These are phyloP conservation scores for Nematostella vectensis DNA, from an alignment of 92 coral and sea anemone genomes.

Conservation along the genomic window DNA sequence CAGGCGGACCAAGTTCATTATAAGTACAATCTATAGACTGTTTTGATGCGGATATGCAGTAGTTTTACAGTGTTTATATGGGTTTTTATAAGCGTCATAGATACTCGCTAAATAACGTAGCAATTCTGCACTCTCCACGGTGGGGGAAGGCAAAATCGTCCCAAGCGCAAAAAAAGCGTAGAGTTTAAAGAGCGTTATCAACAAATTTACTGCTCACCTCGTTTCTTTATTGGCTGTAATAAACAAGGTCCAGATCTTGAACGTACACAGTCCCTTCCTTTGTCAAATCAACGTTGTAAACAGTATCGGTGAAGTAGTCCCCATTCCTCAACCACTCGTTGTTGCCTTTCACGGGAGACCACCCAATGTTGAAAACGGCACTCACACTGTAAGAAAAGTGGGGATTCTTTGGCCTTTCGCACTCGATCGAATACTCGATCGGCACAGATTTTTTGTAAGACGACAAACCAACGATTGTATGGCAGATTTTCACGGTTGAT, in stretches of 20 bases:
- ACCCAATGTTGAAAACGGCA: constrained; percentile 79
- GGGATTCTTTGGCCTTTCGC: constrained; percentile 28
- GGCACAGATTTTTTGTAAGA: constrained; percentile 35
- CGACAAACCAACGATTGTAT: constrained; percentile 15
- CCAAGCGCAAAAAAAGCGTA: too few relatives aligned
- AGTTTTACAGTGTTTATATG: too few relatives aligned
- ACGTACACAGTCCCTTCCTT: constrained; percentile 13
- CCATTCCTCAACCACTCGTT: constrained; percentile 55
- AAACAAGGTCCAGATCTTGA: constrained; percentile 51
- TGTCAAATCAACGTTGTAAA: constrained; percentile 25
- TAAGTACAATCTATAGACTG: too few relatives aligned
- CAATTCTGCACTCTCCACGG: too few relatives aligned
- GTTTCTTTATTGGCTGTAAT: too few relatives aligned
- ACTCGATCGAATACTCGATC: constrained; percentile 43
- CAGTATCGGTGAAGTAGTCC: constrained; percentile 60
- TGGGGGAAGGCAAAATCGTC: too few relatives aligned
- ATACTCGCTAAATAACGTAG: too few relatives aligned
- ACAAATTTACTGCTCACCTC: too few relatives aligned
- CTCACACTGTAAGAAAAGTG: constrained; percentile 30
- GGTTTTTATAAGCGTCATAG: too few relatives aligned
- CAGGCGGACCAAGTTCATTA: too few relatives aligned
- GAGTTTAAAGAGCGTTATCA: too few relatives aligned
- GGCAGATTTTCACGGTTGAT: constrained; percentile 21
- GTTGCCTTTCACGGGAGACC: constrained; percentile 39
- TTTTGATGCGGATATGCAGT: too few relatives aligned